These are phyloP conservation scores for Tiliqua scincoides DNA, from an alignment of 2,113 vertebrate genomes.

Conservation along the genomic window DNA sequence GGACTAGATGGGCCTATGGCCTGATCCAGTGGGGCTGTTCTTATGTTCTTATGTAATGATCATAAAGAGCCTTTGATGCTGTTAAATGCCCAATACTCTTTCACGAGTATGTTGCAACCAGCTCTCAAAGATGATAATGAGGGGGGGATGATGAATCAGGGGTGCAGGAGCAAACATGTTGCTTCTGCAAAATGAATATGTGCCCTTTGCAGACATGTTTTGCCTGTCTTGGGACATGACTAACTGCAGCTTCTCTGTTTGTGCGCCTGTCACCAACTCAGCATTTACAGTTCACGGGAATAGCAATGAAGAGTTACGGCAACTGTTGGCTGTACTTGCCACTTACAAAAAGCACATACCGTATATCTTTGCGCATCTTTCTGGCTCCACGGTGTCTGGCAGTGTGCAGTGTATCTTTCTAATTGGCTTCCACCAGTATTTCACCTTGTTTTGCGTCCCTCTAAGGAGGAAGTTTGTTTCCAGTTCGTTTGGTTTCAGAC, in stretches of 20 bases:
- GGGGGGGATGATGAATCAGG: constrained; percentile 48
- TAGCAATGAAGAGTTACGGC: neutral
- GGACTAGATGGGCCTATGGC: constrained; percentile 3
- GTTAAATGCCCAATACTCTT: constrained; percentile 50
- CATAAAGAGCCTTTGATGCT: constrained; percentile 39
- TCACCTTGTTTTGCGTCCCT: constrained; percentile 11
- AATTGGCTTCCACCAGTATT: neutral
- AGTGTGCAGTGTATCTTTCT: neutral
- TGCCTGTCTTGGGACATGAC: constrained; percentile 44
- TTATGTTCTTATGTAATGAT: no score
- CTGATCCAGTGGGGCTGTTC: no score
- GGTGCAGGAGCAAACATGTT: constrained; percentile 49
- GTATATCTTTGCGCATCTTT: neutral
- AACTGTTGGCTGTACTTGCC: rapidly evolving
- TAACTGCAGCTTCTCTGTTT: constrained; percentile 16
- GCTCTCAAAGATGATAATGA: constrained; percentile 8
- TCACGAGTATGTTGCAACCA: constrained; percentile 39
- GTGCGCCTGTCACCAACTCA: constrained; percentile 38
- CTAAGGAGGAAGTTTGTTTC: neutral
- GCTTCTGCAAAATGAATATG: constrained; percentile 17
- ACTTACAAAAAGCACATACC: neutral
- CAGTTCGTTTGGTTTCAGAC: constrained; percentile 28
- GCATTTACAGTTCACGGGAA: constrained; percentile 26
- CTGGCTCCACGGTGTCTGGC: constrained; percentile 15
- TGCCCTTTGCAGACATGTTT: constrained; percentile 49